phyloP scores from a whole-genome alignment of 2,797 vertebrate species.

The Rhyacichthys aspro region DNA sequence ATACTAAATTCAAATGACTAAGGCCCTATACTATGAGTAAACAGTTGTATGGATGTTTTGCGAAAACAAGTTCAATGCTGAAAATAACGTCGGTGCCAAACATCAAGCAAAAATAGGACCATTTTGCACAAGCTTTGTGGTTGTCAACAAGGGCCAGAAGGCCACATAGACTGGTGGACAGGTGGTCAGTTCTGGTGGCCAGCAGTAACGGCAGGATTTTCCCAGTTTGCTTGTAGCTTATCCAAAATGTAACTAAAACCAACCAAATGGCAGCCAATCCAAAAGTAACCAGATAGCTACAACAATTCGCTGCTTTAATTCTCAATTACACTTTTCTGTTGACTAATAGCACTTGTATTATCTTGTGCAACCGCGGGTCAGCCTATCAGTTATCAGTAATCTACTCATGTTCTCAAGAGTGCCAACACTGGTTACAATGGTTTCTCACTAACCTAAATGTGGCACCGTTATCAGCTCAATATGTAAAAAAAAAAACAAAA shows the following conservation, averaged over 20 bases:
- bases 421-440: constrained; percentile 31
- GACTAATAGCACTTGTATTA: constrained; percentile 36
- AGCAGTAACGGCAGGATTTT: constrained; percentile 33
- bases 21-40: constrained; percentile 25
- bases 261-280: too few relatives aligned
- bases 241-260: not conserved
- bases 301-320: too few relatives aligned
- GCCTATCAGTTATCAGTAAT: constrained; percentile 36
- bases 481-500: not conserved
- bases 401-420: constrained; percentile 44
- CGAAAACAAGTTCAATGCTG: constrained; percentile 3
- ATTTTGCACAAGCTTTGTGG: constrained; percentile 16
- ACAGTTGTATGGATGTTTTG: constrained; percentile 19
- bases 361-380: constrained; percentile 37
- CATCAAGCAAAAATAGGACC: constrained; percentile 27
- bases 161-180: constrained; percentile 18
- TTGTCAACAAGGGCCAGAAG: constrained; percentile 21
- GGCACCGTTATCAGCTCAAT: not conserved
- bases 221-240: constrained; percentile 14
- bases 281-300: not conserved
- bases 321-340: not conserved
- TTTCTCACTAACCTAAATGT: constrained; percentile 13
- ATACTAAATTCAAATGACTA: not conserved
- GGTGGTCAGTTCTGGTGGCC: constrained; percentile 31
- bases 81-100: constrained; percentile 28